phyloP scores from a whole-genome alignment of 2,113 vertebrate species.

The Caranx ignobilis region DNA sequence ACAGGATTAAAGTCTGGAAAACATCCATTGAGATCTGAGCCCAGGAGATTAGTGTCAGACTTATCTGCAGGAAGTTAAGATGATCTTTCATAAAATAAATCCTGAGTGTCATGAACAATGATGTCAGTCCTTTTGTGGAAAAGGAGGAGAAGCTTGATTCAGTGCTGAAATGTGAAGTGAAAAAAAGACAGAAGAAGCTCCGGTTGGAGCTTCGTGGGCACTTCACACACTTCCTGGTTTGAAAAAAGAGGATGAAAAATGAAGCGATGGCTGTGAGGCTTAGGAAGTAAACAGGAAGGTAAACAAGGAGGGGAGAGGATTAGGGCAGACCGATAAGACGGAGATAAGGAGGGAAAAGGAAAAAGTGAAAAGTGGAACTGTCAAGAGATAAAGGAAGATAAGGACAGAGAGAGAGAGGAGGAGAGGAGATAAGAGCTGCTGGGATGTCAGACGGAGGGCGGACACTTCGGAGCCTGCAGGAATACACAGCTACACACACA shows the following conservation, averaged over 20 bases:
- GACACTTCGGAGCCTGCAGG: neutral
- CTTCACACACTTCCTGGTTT: neutral
- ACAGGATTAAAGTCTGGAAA: slow-evolving; percentile 6
- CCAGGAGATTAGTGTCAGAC: neutral
- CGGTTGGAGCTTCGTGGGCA: neutral
- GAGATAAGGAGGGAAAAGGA: neutral
- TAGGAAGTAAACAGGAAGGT: slow-evolving; percentile 23
- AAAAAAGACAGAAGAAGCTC: neutral
- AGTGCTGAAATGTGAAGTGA: neutral
- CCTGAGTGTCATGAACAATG: neutral
- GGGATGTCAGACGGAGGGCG: neutral
- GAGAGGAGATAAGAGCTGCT: slow-evolving; percentile 18
- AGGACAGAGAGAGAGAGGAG: slow-evolving; percentile 12
- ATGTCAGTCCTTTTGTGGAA: neutral
- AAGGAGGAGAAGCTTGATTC: neutral
- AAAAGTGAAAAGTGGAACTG: slow-evolving; percentile 30
- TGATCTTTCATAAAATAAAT: neutral
- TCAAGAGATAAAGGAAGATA: slow-evolving; percentile 24
- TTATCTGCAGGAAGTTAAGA: neutral
- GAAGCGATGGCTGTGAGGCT: too few relatives aligned
- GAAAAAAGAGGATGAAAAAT: neutral
- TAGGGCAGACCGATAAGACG: slow-evolving; percentile 31
- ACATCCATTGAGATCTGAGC: neutral
- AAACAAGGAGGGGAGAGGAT: slow-evolving; percentile 37
- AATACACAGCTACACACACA: slow-evolving; percentile 6